Base-by-base conservation (phyloP, 2,113 vertebrate species). In the Lutjanus erythropterus region DNA sequence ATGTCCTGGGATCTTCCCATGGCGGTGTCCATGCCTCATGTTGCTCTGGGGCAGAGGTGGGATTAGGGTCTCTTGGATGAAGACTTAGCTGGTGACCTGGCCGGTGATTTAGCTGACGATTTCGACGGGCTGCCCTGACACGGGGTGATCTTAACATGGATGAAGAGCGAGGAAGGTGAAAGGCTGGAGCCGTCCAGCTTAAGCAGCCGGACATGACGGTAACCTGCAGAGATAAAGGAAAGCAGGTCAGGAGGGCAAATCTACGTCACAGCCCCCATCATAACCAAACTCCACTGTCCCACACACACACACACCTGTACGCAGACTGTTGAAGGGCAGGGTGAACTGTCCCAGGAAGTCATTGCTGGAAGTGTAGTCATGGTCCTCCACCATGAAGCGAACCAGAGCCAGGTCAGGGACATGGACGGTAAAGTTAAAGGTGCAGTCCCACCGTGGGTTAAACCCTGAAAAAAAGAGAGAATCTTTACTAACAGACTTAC, bases 301-400 rank as follows among this genome's bases (percentile, higher is more conserved):
- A 39, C n/a, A n/a, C n/a, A n/a, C n/a, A 18, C 39, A 79, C 80
- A 0, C 47, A 99, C 97, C 97, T 97, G 95, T 92, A 25, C 95
- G 94, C 46, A 98, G 74, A 85, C 97, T 98, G 75, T 58, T 86
- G 75, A 99, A 92, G 1, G 97, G 98, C 87, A 98, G 88, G 0
- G 96, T 98, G 80, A 93, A 97, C 80, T 99, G 98, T 33, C 97
- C 98, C 78, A 98, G 94, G 46, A 99, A 99, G 86, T 98, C 97
- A 4, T 99, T 98, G 73, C 92, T 93, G 60, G 97, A 96, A 8
- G 97, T 94, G 52, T 91, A 93, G 85, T 98, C 97, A 0, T 99
- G 95, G 80, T 99, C 98, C 84, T 98, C 97, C 19, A 98, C 97
- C 93, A 97, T 86, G 3, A 99, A 98, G 16, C 97, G 97, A 66